A percentile compares a stretch with the other conserved stretches of the same genome.
phyloP scores from a whole-genome alignment of 2,797 vertebrate species.

The Etheostoma nigrum region DNA sequence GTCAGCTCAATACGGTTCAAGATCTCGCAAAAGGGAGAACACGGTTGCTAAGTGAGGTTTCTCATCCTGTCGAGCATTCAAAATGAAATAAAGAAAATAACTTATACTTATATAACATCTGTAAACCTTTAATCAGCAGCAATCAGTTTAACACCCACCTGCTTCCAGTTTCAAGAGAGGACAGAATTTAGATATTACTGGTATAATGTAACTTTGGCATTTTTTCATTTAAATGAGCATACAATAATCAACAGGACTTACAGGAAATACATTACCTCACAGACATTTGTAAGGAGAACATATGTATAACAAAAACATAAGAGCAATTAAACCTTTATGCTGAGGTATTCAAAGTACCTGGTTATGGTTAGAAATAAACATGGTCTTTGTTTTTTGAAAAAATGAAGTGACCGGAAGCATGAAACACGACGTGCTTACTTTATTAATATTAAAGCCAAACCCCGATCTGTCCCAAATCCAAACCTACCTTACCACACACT shows the following conservation, averaged over 20 bases:
- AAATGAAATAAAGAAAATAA: slow-evolving; percentile 22
- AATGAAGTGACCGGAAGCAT: background rate
- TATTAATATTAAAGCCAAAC: background rate
- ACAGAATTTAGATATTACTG: slow-evolving; percentile 21
- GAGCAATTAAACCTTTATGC: too few relatives aligned
- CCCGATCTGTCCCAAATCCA: too few relatives aligned
- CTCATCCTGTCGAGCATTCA: slow-evolving; percentile 12
- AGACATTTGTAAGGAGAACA: background rate
- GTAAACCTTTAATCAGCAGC: background rate
- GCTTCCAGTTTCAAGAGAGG: slow-evolving; percentile 22
- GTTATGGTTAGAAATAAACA: background rate
- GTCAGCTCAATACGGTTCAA: slow-evolving; percentile 22
- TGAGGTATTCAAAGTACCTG: background rate
- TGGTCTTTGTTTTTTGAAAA: background rate
- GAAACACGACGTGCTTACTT: background rate
- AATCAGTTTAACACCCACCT: slow-evolving; percentile 21
- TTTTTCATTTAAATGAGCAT: slow-evolving; percentile 4
- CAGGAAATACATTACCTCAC: background rate
- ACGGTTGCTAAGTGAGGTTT: slow-evolving; percentile 31
- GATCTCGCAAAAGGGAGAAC: slow-evolving; percentile 34
- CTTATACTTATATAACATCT: background rate
- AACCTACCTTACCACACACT: background rate
- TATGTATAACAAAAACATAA: too few relatives aligned
- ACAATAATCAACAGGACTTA: slow-evolving; percentile 1
- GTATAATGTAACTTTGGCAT: slow-evolving; percentile 18